Evolutionary conservation across 2,888 invertebrate genomes (phyloP), one percentile per base, ranked within the genome.

Genomic region (Chouioia cunea): DNA sequence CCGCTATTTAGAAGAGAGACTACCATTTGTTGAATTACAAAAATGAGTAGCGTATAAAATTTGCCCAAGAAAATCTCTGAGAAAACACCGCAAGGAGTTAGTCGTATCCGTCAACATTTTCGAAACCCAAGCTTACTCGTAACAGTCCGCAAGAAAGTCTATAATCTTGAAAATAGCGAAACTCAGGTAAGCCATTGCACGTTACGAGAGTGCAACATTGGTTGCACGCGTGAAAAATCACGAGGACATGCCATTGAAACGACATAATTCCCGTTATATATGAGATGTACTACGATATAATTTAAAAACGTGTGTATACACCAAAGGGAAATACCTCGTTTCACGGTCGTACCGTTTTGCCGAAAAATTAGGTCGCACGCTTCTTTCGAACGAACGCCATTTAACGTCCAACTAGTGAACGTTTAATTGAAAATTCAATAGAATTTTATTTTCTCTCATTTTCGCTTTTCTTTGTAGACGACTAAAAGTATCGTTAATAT

Each of bases 361-460:
- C 73, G 71, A 74, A 73, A 77, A 76, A 77, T 74, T 75, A 74
- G 77, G 76, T 76, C 76, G 59, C 16, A 20, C 22, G 4, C 12
- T 47, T 46, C 22, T 53, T 66, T 53, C 46, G 16, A 36, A 36
- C 36, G 36, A 36, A n/a, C n/a, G 36, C 10, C 46, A 57, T 66
- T 71, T 71, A 71, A 66, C 62, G 47, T 8, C 56, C 65, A 71
- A 71, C 66, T 62, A 66, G 43, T 20, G 36, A 36, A 36, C 36
- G 36, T 6, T 36, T 1, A 36, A 36, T 36, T 36, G 36, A 8
- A 36, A 10, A 36, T 36, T 36, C 10, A 12, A 12, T 36, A 36
- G 10, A 12, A 36, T 27, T 2, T 6, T 27, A 2, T 27, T 36
- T 36, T 10, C 1, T 36, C 12, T 36, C 10, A 10, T 10, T 3